phyloP scores from a whole-genome alignment of 2,888 invertebrate genomes.

The Scotopteryx bipunctaria region DNA sequence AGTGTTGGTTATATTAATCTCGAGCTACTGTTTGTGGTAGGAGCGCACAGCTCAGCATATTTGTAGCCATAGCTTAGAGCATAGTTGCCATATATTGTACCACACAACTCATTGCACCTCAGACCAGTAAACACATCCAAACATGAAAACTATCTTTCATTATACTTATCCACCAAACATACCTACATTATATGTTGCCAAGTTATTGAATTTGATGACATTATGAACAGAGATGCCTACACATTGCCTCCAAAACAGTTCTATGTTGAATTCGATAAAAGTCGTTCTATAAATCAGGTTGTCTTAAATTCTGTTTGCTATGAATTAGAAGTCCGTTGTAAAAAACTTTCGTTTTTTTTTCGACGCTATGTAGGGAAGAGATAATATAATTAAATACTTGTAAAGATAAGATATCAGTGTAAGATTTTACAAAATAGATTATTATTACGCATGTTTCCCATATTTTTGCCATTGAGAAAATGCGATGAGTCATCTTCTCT shows the following conservation, averaged over 20 bases:
- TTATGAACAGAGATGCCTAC: slow-evolving; percentile 1
- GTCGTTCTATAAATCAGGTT: neutral
- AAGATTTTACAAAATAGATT: slow-evolving; percentile 3
- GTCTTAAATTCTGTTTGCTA: neutral
- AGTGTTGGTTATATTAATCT: too few relatives aligned
- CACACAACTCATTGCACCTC: too few relatives aligned
- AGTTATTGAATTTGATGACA: slow-evolving; percentile 10
- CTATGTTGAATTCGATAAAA: neutral
- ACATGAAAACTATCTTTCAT: too few relatives aligned
- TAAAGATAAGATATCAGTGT: slow-evolving; percentile 17
- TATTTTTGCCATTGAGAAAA: slow-evolving; percentile 3
- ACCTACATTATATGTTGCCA: too few relatives aligned
- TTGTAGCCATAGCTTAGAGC: too few relatives aligned
- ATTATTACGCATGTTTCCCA: neutral
- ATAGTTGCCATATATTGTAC: too few relatives aligned
- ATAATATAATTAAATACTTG: slow-evolving; percentile 13
- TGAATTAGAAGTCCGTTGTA: neutral
- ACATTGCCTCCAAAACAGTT: neutral
- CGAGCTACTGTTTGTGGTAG: too few relatives aligned
- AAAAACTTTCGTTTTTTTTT: slow-evolving; percentile 12
- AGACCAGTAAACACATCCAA: too few relatives aligned
- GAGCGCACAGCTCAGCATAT: too few relatives aligned
- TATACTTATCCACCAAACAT: too few relatives aligned
- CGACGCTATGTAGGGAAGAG: slow-evolving; percentile 1
- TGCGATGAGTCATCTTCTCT: slow-evolving; percentile 4